Evolutionary conservation across 2,113 vertebrate genomes (phyloP).

Genomic region (Gila orcuttii): DNA sequence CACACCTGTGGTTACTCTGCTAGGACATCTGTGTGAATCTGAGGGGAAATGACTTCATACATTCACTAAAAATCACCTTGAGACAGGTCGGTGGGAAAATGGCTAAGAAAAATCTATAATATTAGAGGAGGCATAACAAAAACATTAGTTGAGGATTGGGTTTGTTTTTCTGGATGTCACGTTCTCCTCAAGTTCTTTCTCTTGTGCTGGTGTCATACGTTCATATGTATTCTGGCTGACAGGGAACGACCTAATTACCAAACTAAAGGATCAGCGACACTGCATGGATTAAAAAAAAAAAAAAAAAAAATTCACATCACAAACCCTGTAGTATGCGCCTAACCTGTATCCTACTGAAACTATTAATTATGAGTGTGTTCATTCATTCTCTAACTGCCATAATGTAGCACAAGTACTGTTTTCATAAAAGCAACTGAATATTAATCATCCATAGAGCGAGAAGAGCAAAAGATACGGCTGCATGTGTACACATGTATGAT

Average conservation of each 20-base stretch:
- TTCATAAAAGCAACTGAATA: constrained; percentile 27
- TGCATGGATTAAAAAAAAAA: neutral
- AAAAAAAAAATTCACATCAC: neutral
- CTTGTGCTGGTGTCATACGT: neutral
- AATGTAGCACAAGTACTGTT: constrained; percentile 16
- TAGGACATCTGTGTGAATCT: neutral
- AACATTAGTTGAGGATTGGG: neutral
- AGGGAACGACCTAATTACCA: constrained; percentile 1
- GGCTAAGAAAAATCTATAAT: neutral
- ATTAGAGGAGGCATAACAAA: neutral
- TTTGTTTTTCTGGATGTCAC: neutral
- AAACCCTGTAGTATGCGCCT: neutral
- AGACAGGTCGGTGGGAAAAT: neutral
- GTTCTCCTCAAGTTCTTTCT: neutral
- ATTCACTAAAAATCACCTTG: neutral
- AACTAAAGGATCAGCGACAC: neutral
- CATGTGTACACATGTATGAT: constrained; percentile 11
- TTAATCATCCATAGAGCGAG: neutral
- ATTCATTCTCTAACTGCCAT: constrained; percentile 13
- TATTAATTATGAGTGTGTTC: neutral
- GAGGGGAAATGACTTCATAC: neutral
- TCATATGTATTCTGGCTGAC: neutral
- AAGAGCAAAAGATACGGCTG: neutral
- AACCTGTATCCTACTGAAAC: neutral
- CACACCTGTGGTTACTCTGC: neutral